Conservation (phyloP, 2,888 invertebrate species). For the Harpagoxenus sublaevis region DNA sequence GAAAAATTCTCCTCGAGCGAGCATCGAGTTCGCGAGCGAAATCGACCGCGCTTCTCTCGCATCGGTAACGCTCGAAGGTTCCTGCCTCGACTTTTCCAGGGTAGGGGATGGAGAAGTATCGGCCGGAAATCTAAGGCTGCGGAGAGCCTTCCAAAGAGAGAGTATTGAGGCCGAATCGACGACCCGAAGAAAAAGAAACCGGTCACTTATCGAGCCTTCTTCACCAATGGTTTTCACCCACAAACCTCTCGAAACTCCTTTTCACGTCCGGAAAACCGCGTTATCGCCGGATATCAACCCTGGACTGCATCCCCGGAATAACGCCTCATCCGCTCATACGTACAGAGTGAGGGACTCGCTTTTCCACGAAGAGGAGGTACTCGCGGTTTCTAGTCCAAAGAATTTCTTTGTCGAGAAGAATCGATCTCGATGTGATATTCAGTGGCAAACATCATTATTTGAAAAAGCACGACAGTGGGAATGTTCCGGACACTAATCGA, state of each 20-base stretch:
- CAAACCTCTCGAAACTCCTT: slow-evolving; percentile 27
- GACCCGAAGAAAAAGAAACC: slow-evolving; percentile 58
- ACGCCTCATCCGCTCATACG: slow-evolving; percentile 61
- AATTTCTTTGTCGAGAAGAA: slow-evolving; percentile 1
- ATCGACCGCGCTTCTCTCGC: slow-evolving; percentile 51
- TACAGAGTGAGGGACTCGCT: slow-evolving; percentile 66
- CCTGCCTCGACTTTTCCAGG: slow-evolving; percentile 67
- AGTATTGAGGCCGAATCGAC: slow-evolving; percentile 41
- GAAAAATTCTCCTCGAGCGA: slow-evolving; percentile 54
- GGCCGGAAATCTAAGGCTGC: slow-evolving; percentile 45
- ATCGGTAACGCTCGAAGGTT: slow-evolving; percentile 58
- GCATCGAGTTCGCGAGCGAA: slow-evolving; percentile 40
- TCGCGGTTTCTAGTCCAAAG: neutral
- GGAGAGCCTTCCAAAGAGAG: slow-evolving; percentile 23
- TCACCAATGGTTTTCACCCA: slow-evolving; percentile 59
- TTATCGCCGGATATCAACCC: slow-evolving; percentile 58
- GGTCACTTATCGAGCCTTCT: slow-evolving; percentile 70
- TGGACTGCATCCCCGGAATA: slow-evolving; percentile 37
- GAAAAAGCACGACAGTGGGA: slow-evolving; percentile 3
- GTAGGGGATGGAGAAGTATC: slow-evolving; percentile 58
- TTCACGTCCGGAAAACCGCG: slow-evolving; percentile 44
- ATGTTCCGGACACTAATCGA: slow-evolving; percentile 9
- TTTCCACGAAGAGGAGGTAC: neutral
- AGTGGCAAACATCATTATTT: slow-evolving; percentile 31
- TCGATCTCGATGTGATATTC: slow-evolving; percentile 14